Base-by-base conservation (phyloP, 2,113 vertebrate species). In the Excalfactoria chinensis region DNA sequence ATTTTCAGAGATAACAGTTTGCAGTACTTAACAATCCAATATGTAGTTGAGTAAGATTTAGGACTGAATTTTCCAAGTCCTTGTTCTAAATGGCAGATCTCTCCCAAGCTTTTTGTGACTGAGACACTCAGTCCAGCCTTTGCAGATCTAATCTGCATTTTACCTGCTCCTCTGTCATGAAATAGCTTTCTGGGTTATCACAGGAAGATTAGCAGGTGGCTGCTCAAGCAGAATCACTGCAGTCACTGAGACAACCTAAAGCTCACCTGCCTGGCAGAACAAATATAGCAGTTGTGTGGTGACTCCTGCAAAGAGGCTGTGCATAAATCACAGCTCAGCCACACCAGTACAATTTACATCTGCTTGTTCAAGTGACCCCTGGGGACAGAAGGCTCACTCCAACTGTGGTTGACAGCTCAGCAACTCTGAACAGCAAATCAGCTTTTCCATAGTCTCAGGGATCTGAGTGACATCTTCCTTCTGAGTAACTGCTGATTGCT, bases 341-440 rank as follows among this genome's bases (percentile, higher is more conserved):
- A n/a, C 2, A 4, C 49, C 66, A 17, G 13, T 41, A 19, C 34
- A 48, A 22, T 53, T 74, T 43, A 32, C 13, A 19, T 20, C 63
- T 67, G 35, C 10, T 32, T 16, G 3, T 34, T 30, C 37, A 81
- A 64, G 37, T 14, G 77, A 63, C 28, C 5, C 34, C 12, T 25
- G 25, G 37, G 37, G 67, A 78, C 5, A 8, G 13, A 7, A 80
- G n/a, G 9, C 30, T 90, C 37, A 21, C 28, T 0, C 0, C n/a
- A 16, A 48, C 19, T 2, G 1, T 18, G 16, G 9, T 16, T 73
- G 41, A 68, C 37, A 92, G 43, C 12, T 76, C 63, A 72, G 37
- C 30, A 70, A 51, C 60, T 44, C 1, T 6, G 23, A 11, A 12
- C 28, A 16, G 19, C 25, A 43, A 60, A 63, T 71, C 43, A 79